Percentiles rank a stretch among this genome's conserved stretches.
These are phyloP conservation scores for Mugil cephalus DNA, from an alignment of 2,113 vertebrate species.

Conservation along the genomic window DNA sequence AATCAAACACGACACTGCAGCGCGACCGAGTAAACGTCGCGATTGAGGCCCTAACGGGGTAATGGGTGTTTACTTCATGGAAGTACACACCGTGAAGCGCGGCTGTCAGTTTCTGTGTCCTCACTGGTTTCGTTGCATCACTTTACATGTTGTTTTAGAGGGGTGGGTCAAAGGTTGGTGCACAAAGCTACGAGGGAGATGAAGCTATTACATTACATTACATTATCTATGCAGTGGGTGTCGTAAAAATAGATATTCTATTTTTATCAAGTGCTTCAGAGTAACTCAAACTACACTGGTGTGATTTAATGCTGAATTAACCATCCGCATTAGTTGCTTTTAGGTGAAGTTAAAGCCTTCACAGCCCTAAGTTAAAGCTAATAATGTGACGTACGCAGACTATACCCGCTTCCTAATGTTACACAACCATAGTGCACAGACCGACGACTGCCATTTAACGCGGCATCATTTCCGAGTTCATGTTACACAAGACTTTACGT, in stretches of 20 bases:
- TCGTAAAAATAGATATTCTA: conserved; percentile 47
- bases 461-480: conserved; percentile 5
- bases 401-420: neutral
- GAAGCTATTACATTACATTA: conserved; percentile 46
- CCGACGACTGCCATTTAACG: neutral
- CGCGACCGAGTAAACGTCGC: conserved; percentile 58
- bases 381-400: neutral
- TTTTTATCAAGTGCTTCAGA: neutral
- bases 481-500: conserved; percentile 6
- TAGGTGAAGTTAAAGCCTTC: neutral
- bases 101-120: conserved; percentile 66
- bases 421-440: conserved; percentile 12
- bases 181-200: conserved; percentile 33
- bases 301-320: conserved; percentile 11
- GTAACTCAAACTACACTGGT: neutral
- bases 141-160: conserved; percentile 63
- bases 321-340: neutral
- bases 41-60: conserved; percentile 54
- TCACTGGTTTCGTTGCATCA: conserved; percentile 57
- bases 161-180: conserved; percentile 47
- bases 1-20: conserved; percentile 53
- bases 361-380: neutral
- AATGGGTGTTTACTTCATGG: conserved; percentile 59
- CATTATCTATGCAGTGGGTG: neutral
- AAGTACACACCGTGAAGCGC: conserved; percentile 46